These are phyloP conservation scores for Mirza zaza DNA, from an alignment of 2,113 vertebrate species.

Conservation along the genomic window DNA sequence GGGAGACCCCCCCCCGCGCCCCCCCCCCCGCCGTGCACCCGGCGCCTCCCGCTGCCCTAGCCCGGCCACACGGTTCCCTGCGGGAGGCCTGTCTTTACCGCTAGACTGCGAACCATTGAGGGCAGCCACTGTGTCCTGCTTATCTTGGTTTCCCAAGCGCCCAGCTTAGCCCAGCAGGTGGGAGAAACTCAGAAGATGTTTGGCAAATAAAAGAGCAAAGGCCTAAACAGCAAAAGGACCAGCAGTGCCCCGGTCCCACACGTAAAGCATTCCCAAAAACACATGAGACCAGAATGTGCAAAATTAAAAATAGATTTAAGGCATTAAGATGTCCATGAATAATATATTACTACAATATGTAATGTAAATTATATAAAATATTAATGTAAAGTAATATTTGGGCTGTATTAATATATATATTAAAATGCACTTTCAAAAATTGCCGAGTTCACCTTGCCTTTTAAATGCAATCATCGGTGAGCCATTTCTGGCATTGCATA, in stretches of 20 bases:
- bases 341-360: not conserved
- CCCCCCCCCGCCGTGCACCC: fast-evolving
- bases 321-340: not conserved
- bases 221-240: not conserved
- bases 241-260: not conserved
- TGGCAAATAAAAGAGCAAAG: not conserved
- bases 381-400: not conserved
- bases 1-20: fast-evolving
- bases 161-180: not conserved
- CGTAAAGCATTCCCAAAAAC: not conserved
- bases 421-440: not conserved
- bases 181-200: not conserved
- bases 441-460: not conserved
- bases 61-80: not conserved
- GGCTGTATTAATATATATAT: not conserved
- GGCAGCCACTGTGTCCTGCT: fast-evolving
- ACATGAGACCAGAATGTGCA: not conserved
- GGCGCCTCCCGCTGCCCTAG: fast-evolving
- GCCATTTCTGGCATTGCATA: fast-evolving
- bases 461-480: fast-evolving
- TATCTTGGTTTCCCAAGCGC: not conserved
- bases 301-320: not conserved
- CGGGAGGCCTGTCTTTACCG: no score
- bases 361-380: not conserved
- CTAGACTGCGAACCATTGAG: not conserved